These are phyloP conservation scores for Eucriotettix oculatus DNA, from an alignment of 2,888 invertebrate species.

Conservation along the genomic window DNA sequence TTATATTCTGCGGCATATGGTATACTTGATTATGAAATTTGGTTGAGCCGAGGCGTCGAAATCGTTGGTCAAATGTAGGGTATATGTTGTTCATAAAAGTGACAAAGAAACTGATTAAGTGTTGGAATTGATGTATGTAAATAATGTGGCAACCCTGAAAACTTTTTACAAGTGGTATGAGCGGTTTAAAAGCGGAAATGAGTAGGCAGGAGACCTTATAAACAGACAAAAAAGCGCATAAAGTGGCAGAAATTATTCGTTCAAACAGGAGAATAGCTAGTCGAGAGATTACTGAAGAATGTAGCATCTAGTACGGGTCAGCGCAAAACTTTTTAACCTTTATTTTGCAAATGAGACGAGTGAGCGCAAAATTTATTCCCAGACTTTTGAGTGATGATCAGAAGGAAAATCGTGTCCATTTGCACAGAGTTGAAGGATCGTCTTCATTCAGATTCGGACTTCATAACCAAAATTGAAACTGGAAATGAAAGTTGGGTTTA, in stretches of 20 bases:
- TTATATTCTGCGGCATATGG: too few relatives aligned
- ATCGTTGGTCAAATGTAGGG: too few relatives aligned
- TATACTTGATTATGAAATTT: too few relatives aligned
- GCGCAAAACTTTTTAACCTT: too few relatives aligned
- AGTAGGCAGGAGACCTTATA: neutral
- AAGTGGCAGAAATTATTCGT: neutral
- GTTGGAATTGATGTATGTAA: neutral
- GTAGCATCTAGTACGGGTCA: neutral
- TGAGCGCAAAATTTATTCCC: neutral
- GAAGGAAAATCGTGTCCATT: neutral
- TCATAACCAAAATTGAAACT: conserved; percentile 1
- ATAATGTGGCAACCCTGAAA: neutral
- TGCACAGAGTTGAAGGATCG: neutral
- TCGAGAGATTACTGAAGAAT: neutral
- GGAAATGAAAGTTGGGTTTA: neutral
- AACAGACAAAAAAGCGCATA: neutral
- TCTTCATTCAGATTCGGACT: neutral
- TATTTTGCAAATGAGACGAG: too few relatives aligned
- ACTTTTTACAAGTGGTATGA: neutral
- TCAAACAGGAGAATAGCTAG: neutral
- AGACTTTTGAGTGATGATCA: too few relatives aligned
- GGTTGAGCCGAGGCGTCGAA: too few relatives aligned
- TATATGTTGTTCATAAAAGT: too few relatives aligned
- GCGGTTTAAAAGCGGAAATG: neutral
- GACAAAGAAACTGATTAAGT: neutral